These are phyloP conservation scores for Gila orcuttii DNA, from an alignment of 2,113 vertebrate species.

Conservation along the genomic window DNA sequence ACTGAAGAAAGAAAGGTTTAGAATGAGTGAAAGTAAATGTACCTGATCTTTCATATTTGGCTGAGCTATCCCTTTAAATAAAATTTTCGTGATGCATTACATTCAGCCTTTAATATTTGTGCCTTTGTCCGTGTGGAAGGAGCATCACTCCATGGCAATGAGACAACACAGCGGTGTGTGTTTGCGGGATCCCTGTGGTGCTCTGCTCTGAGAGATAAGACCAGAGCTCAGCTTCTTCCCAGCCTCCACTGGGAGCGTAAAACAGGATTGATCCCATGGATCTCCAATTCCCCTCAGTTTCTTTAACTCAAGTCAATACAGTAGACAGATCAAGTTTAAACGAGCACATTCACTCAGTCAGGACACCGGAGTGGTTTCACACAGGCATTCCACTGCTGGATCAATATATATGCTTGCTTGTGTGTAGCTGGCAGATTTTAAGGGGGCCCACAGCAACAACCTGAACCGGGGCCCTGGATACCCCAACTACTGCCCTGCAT, in stretches of 20 bases:
- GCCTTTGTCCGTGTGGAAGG: neutral
- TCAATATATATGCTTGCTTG: constrained; percentile 40
- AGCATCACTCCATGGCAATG: neutral
- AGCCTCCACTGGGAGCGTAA: constrained; percentile 55
- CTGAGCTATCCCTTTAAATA: neutral
- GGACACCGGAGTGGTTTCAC: constrained; percentile 14
- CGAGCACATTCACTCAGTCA: constrained; percentile 28
- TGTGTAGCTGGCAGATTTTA: neutral
- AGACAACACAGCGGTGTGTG: neutral
- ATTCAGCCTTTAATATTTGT: constrained; percentile 7
- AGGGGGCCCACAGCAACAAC: too few relatives aligned
- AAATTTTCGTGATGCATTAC: neutral
- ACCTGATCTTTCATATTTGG: neutral
- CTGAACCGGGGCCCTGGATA: too few relatives aligned
- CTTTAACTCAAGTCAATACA: constrained; percentile 53
- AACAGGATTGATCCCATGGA: constrained; percentile 60
- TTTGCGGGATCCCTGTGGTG: constrained; percentile 27
- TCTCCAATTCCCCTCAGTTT: constrained; percentile 53
- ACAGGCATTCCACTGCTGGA: constrained; percentile 29
- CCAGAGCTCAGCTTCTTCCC: constrained; percentile 41
- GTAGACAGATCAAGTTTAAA: constrained; percentile 55
- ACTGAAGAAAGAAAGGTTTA: neutral
- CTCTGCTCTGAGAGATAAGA: constrained; percentile 54
- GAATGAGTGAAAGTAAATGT: neutral
- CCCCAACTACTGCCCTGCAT: too few relatives aligned